Percentiles rank a stretch among this genome's conserved stretches.
phyloP scores from a whole-genome alignment of 1,140 invertebrate species.

The Agrilus planipennis region DNA sequence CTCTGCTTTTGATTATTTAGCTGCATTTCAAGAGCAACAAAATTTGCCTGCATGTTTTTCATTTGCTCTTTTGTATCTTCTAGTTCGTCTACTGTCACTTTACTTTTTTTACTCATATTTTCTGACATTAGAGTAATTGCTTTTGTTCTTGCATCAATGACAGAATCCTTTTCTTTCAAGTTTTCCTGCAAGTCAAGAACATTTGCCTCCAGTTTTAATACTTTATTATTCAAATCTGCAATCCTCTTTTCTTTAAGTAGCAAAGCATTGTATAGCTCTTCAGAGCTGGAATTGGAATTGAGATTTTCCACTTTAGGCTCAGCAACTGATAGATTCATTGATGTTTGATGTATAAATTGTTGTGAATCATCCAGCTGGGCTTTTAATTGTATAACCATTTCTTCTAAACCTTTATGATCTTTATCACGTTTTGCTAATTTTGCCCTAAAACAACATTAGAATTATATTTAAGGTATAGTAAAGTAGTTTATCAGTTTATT shows the following conservation, averaged over 20 bases:
- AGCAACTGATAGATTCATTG: constrained; percentile 28
- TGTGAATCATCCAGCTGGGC: constrained; percentile 35
- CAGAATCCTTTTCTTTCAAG: constrained; percentile 73
- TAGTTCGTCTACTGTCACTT: constrained; percentile 54
- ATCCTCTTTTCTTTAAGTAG: constrained; percentile 40
- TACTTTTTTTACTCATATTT: constrained; percentile 58
- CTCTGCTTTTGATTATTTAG: constrained; percentile 55
- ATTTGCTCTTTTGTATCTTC: constrained; percentile 71
- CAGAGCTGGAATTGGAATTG: constrained; percentile 22
- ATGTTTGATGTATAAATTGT: constrained; percentile 27
- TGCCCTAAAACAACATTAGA: constrained; percentile 21
- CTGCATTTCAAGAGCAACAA: constrained; percentile 54
- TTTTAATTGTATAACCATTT: constrained; percentile 35
- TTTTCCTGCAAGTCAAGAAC: constrained; percentile 64
- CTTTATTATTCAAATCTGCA: constrained; percentile 38
- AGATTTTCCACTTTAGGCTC: constrained; percentile 28
- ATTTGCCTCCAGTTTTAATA: constrained; percentile 49
- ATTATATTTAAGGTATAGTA: not conserved
- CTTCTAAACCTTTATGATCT: constrained; percentile 35
- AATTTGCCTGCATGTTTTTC: constrained; percentile 67
- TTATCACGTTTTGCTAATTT: constrained; percentile 34
- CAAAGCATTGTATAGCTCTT: constrained; percentile 29
- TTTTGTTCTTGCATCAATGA: constrained; percentile 72
- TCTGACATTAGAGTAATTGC: constrained; percentile 68
- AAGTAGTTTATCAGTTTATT: constrained; percentile 2